Percentiles rank a stretch among this genome's conserved stretches.
phyloP scores from a whole-genome alignment of 2,113 vertebrate species.

The Xiphophorus couchianus region DNA sequence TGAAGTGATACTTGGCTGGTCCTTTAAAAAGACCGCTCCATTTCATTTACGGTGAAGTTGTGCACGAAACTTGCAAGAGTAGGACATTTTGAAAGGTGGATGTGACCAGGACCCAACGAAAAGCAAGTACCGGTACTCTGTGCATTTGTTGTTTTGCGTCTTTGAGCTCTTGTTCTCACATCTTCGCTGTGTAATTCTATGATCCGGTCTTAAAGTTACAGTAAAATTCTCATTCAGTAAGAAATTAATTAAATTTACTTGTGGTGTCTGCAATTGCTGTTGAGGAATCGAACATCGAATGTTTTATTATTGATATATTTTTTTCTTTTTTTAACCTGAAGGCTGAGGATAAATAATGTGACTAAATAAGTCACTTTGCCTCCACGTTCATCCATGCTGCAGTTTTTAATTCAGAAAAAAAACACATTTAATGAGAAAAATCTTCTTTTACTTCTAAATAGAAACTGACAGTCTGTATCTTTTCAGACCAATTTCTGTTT shows the following conservation, averaged over 20 bases:
- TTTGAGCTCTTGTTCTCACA: conserved; percentile 22
- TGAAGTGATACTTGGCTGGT: neutral
- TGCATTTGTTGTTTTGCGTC: conserved; percentile 36
- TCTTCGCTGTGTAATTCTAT: conserved; percentile 30
- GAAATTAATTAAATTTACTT: conserved; percentile 16
- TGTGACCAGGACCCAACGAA: neutral
- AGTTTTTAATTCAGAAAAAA: conserved; percentile 27
- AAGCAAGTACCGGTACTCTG: neutral
- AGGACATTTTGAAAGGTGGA: neutral
- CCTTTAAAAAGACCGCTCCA: no score
- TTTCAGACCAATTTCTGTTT: conserved; percentile 47
- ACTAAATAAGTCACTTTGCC: conserved; percentile 5
- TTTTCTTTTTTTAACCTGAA: conserved; percentile 28
- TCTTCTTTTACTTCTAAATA: neutral
- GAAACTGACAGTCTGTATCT: conserved; percentile 1
- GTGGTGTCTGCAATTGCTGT: conserved; percentile 4
- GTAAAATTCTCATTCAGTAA: neutral
- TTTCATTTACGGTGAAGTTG: neutral
- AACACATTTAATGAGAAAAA: neutral
- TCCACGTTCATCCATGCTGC: conserved; percentile 14
- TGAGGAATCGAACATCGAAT: conserved; percentile 21
- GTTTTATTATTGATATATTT: neutral
- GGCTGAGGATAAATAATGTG: conserved; percentile 16
- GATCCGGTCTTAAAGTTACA: conserved; percentile 31
- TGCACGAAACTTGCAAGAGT: neutral